phyloP scores from a whole-genome alignment of 2,888 invertebrate species.

The Podabrus alpinus region DNA sequence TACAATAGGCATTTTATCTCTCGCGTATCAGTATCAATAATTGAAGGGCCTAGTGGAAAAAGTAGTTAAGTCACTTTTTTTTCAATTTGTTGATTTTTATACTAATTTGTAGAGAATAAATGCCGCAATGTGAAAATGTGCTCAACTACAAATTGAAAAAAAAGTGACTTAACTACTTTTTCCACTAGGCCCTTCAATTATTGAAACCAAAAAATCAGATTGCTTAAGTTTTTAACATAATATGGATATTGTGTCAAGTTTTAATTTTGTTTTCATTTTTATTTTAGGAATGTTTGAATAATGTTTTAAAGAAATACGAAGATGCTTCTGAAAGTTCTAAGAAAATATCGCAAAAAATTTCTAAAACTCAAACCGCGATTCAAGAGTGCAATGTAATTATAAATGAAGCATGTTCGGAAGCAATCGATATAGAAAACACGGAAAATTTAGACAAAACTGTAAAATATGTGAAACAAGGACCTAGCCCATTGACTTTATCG shows the following conservation, averaged over 20 bases:
- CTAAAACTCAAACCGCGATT: conserved; percentile 29
- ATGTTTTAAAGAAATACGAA: conserved; percentile 22
- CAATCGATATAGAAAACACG: conserved; percentile 14
- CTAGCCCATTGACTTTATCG: neutral
- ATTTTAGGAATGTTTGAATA: neutral
- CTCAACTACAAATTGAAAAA: no score
- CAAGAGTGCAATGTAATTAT: conserved; percentile 29
- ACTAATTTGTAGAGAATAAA: no score
- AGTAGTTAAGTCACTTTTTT: no score
- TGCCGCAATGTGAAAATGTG: no score
- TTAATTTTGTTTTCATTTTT: neutral
- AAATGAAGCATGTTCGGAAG: conserved; percentile 20
- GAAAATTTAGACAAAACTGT: neutral
- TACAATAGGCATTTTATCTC: no score
- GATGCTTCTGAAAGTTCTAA: neutral
- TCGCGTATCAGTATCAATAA: no score
- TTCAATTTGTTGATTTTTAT: no score
- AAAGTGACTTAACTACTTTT: no score
- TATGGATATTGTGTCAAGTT: no score
- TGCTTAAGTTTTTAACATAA: neutral
- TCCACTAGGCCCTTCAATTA: no score
- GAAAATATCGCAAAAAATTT: neutral
- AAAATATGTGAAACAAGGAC: neutral
- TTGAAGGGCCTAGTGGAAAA: no score
- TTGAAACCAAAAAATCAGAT: no score